phyloP scores from a whole-genome alignment of 2,888 invertebrate genomes.

The Rhodophaea formosa region DNA sequence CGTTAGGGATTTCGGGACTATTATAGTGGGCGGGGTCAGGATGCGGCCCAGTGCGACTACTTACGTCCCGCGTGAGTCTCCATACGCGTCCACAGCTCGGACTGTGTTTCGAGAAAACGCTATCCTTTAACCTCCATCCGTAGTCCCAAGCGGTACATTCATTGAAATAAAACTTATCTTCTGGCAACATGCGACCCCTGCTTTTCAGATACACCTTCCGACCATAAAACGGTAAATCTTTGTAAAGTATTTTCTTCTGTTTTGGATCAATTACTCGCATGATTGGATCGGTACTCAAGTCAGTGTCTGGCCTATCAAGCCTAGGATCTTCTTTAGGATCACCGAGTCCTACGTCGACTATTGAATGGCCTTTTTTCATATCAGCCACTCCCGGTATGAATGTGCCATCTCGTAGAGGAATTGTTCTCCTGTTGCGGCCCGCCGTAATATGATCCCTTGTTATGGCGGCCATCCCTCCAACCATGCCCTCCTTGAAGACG shows the following conservation, averaged over 20 bases:
- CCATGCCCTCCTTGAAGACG: conserved; percentile 36
- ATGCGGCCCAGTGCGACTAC: conserved; percentile 44
- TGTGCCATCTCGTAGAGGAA: conserved; percentile 37
- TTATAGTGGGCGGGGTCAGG: conserved; percentile 46
- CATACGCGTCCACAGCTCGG: conserved; percentile 41
- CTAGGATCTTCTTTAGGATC: conserved; percentile 45
- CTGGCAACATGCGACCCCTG: conserved; percentile 41
- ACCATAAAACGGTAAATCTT: conserved; percentile 43
- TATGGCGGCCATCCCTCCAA: conserved; percentile 38
- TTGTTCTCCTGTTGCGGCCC: conserved; percentile 33
- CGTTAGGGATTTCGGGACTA: conserved; percentile 27
- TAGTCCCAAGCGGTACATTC: conserved; percentile 40
- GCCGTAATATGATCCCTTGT: conserved; percentile 37
- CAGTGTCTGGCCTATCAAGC: conserved; percentile 41
- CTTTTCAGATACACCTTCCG: conserved; percentile 43
- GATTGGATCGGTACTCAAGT: conserved; percentile 39
- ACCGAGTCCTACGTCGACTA: conserved; percentile 46
- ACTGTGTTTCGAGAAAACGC: conserved; percentile 33
- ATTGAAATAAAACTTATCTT: conserved; percentile 48
- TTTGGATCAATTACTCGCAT: conserved; percentile 46
- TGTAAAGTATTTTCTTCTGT: conserved; percentile 40
- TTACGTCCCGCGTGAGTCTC: conserved; percentile 34
- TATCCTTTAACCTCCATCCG: conserved; percentile 50
- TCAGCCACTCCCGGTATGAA: conserved; percentile 34
- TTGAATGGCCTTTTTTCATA: conserved; percentile 43